These are phyloP conservation scores for Cyprinus carpio DNA, from an alignment of 2,113 vertebrate genomes.

Conservation along the genomic window DNA sequence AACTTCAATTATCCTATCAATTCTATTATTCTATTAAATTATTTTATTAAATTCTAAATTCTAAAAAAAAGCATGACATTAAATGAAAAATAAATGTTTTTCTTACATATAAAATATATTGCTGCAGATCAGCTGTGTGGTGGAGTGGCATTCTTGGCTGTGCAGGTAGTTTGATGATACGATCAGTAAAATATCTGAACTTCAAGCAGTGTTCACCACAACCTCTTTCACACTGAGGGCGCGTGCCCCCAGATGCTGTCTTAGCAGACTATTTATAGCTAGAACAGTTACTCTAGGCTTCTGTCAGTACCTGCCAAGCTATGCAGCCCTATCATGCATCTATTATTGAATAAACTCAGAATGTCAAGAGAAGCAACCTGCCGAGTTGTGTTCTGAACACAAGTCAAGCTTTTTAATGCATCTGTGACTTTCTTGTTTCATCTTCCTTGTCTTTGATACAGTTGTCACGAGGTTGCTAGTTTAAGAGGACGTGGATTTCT, in stretches of 20 bases:
- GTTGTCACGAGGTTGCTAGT: slow-evolving; percentile 11
- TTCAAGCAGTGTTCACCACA: slow-evolving; percentile 18
- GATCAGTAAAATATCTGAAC: slow-evolving; percentile 26
- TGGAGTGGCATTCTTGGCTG: background rate
- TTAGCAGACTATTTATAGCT: slow-evolving; percentile 47
- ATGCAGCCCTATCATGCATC: slow-evolving; percentile 24
- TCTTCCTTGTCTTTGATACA: background rate
- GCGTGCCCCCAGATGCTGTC: slow-evolving; percentile 20
- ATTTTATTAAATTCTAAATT: background rate
- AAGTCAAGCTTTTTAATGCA: slow-evolving; percentile 6
- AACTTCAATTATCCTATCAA: no score
- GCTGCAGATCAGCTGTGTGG: background rate
- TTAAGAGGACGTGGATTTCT: slow-evolving; percentile 23
- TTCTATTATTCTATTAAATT: no score
- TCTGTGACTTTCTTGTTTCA: background rate
- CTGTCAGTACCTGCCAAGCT: slow-evolving; percentile 35
- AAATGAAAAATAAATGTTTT: background rate
- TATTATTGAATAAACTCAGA: slow-evolving; percentile 33
- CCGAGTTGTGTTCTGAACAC: background rate
- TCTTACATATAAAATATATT: background rate
- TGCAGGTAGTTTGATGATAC: background rate
- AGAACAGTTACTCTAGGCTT: slow-evolving; percentile 38
- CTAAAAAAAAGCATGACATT: no score
- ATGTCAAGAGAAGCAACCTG: slow-evolving; percentile 15
- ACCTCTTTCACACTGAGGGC: slow-evolving; percentile 10